A percentile compares a stretch with the other conserved stretches of the same genome.
These are phyloP conservation scores for Cristatella mucedo DNA, from an alignment of 2,888 invertebrate genomes.

Conservation along the genomic window DNA sequence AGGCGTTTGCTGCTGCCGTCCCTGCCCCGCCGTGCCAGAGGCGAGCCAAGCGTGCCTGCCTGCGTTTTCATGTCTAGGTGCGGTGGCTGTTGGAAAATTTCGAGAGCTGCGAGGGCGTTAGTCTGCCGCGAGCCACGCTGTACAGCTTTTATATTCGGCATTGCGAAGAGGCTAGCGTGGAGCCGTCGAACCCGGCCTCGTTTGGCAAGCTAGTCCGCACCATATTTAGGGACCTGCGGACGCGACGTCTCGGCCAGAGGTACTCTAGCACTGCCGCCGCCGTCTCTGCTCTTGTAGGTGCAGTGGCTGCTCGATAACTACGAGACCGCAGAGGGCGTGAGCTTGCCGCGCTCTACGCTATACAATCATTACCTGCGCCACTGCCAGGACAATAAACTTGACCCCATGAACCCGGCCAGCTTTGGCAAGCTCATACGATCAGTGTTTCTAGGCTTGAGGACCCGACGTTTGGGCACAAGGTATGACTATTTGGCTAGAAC, in stretches of 20 bases:
- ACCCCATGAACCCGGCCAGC: slow-evolving; percentile 96
- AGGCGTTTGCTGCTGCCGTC: too few species aligned
- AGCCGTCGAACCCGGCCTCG: slow-evolving; percentile 90
- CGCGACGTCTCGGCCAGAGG: slow-evolving; percentile 66
- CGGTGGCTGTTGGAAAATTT: slow-evolving; percentile 81
- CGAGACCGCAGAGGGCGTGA: slow-evolving; percentile 88
- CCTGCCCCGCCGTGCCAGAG: too few species aligned
- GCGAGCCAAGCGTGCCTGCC: not conserved
- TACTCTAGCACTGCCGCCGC: slow-evolving; percentile 4
- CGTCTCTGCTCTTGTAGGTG: slow-evolving; percentile 20
- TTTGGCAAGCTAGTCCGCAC: slow-evolving; percentile 91
- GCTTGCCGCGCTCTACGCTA: slow-evolving; percentile 77
- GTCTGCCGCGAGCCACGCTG: slow-evolving; percentile 73
- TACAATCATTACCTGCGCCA: slow-evolving; percentile 94
- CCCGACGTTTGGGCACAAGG: slow-evolving; percentile 82
- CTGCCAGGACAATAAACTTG: slow-evolving; percentile 68
- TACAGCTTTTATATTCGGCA: slow-evolving; percentile 88
- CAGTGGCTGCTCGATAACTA: slow-evolving; percentile 90
- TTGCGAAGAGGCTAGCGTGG: slow-evolving; percentile 62
- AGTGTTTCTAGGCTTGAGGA: slow-evolving; percentile 86
- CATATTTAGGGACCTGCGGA: slow-evolving; percentile 79
- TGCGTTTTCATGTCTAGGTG: not conserved
- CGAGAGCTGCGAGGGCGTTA: slow-evolving; percentile 79
- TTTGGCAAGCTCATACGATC: slow-evolving; percentile 97
- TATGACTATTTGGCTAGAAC: too few species aligned